These are phyloP conservation scores for Gephyroberyx darwinii DNA, from an alignment of 2,797 vertebrate species.

Conservation along the genomic window DNA sequence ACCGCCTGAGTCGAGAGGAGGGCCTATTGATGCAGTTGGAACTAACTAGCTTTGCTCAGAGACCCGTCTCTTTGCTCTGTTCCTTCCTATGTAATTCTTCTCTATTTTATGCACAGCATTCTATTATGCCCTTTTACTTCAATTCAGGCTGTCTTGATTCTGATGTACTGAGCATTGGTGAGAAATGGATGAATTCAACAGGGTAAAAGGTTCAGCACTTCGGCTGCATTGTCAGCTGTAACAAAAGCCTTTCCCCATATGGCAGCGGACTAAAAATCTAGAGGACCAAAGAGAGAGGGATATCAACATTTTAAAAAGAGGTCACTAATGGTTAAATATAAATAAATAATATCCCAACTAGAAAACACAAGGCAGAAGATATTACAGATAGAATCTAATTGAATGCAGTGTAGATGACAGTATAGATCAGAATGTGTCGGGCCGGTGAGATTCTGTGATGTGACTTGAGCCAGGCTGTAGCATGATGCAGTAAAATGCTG, in stretches of 20 bases:
- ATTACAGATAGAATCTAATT: background rate
- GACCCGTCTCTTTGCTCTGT: constrained; percentile 34
- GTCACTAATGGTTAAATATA: background rate
- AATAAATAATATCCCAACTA: background rate
- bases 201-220: background rate
- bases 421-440: constrained; percentile 8
- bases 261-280: background rate
- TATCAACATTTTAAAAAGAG: background rate
- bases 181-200: constrained; percentile 11
- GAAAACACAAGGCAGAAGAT: background rate
- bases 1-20: constrained; percentile 62
- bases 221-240: constrained; percentile 5
- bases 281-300: background rate
- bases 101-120: constrained; percentile 32
- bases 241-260: background rate
- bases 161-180: background rate
- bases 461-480: background rate
- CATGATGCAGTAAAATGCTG: constrained; percentile 10
- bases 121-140: constrained; percentile 26
- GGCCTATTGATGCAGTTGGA: constrained; percentile 63
- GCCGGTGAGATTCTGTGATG: background rate
- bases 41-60: constrained; percentile 65
- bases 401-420: background rate
- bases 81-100: constrained; percentile 15
- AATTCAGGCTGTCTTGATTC: constrained; percentile 25